Evolutionary conservation across 37 sponge, comb jelly and placozoan genomes (phyloP).

Genomic region (Beroe forskalii): DNA sequence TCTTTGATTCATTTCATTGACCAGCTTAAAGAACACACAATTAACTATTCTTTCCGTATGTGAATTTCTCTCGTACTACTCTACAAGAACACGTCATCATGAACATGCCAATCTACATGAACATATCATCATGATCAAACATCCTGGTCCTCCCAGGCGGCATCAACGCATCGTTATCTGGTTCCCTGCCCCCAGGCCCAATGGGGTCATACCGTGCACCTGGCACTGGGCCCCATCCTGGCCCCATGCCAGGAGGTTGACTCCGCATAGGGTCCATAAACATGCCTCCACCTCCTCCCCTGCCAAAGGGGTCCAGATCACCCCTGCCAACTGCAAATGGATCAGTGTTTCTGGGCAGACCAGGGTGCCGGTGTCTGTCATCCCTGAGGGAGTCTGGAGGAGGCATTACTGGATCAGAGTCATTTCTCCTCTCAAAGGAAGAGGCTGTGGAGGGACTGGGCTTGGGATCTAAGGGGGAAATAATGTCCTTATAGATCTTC

Average conservation of each 20-base stretch:
- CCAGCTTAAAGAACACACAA: too few species aligned
- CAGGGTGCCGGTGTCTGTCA: not conserved
- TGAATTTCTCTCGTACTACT: too few species aligned
- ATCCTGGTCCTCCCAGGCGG: slow-evolving; percentile 39
- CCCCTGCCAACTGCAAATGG: slow-evolving; percentile 51
- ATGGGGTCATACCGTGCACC: slow-evolving; percentile 46
- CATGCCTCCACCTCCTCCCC: slow-evolving; percentile 34
- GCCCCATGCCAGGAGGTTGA: not conserved
- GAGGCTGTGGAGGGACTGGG: not conserved
- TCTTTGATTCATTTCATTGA: too few species aligned
- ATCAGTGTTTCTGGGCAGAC: not conserved
- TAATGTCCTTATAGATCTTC: not conserved
- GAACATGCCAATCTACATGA: slow-evolving; percentile 33
- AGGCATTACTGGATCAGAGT: not conserved
- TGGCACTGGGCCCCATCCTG: not conserved
- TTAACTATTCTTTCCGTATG: too few species aligned
- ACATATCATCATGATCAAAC: slow-evolving; percentile 64
- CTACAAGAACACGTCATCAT: too few species aligned
- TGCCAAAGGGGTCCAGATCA: slow-evolving; percentile 42
- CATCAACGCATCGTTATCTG: slow-evolving; percentile 25
- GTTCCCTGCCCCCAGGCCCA: slow-evolving; percentile 44
- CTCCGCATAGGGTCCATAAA: slow-evolving; percentile 54
- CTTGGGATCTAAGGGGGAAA: not conserved
- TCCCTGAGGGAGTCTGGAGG: not conserved
- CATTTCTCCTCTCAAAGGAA: not conserved